Evolutionary conservation across 1,140 invertebrate genomes (phyloP), one percentile per base, ranked within the genome.

Genomic region (Hylaeus volcanicus): DNA sequence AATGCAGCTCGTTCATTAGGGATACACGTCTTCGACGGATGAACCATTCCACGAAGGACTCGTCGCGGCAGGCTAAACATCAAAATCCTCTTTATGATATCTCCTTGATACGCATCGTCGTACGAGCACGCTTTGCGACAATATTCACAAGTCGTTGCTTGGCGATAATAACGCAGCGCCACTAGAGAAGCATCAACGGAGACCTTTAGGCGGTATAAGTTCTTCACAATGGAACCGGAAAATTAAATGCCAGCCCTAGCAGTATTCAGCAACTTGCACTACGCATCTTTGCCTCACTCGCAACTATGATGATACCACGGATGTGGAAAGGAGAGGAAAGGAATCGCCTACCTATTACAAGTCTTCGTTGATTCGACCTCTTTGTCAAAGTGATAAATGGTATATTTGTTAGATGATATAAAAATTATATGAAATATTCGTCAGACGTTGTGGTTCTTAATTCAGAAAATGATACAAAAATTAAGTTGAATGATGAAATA

Each of bases 171-270:
- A 75, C 73, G 65, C 64, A 53, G 15, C 73, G 8, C 3, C 70
- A 15, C 2, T 4, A 58, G 48, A 51, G 51, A 39, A 45, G 41
- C 58, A 48, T n/a, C 63, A 53, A 39, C 63, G 15, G 41, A 66
- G 53, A 60, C 69, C 84, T 76, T 68, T 82, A 78, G 83, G 81
- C 79, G 71, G 81, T 74, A 56, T 82, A 89, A 89, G 84, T 88
- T 84, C 71, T 65, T 80, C 74, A 89, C 85, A 91, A 88, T 91
- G 81, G 69, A 73, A 88, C 90, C 89, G 89, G 90, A 90, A 91
- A 91, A 91, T 91, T 91, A 91, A 90, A 88, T 89, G 85, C 74
- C 81, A 79, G 39, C 78, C 58, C 43, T 48, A 63, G 45, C 69
- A 61, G 75, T 56, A 78, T 82, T 78, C 71, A 73, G 75, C 61